These are phyloP conservation scores for Brachymystax lenok DNA, from an alignment of 2,797 vertebrate species.

Conservation along the genomic window DNA sequence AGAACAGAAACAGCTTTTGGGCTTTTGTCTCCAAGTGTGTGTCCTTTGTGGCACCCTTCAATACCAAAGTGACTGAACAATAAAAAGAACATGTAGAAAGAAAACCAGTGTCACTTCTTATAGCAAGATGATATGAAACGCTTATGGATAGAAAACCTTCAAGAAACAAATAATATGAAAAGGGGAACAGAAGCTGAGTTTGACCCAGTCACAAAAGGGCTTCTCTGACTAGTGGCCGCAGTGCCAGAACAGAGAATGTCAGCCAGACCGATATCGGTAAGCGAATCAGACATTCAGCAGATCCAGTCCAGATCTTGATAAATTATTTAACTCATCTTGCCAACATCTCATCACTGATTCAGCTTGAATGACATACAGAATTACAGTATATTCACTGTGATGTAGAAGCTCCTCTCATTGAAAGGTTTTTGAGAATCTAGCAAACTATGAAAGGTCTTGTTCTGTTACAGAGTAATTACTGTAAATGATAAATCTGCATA, in stretches of 20 bases:
- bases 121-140: conserved; percentile 19
- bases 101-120: conserved; percentile 10
- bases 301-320: conserved; percentile 67
- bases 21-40: conserved; percentile 34
- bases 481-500: neutral
- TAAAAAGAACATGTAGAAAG: neutral
- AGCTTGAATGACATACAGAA: conserved; percentile 62
- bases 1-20: conserved; percentile 24
- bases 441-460: neutral
- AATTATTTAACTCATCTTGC: conserved; percentile 76
- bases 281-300: conserved; percentile 44
- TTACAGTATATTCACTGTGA: conserved; percentile 45
- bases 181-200: neutral
- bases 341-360: conserved; percentile 43
- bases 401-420: neutral
- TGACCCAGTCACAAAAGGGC: too few species aligned
- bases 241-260: conserved; percentile 8
- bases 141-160: conserved; percentile 19
- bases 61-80: conserved; percentile 4
- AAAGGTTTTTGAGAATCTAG: neutral
- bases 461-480: neutral
- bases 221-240: too few species aligned
- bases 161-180: neutral
- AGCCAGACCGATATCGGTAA: conserved; percentile 37
- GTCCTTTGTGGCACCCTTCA: neutral